Evolutionary conservation across 1,140 invertebrate genomes (phyloP).

Genomic region (Eurosta solidaginis): DNA sequence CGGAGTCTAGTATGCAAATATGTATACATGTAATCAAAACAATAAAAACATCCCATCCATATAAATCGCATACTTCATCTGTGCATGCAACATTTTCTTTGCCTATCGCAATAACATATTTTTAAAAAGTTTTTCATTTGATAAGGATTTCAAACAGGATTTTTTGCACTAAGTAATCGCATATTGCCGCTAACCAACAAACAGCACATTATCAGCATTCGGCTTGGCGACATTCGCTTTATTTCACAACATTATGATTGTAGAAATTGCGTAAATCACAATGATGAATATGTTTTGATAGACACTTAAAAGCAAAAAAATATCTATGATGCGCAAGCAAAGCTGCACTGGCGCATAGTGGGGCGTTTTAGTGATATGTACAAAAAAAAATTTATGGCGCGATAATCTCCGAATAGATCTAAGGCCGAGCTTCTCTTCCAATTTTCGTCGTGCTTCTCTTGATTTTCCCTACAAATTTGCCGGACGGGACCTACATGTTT

Average conservation of each 20-base stretch:
- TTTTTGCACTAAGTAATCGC: not conserved
- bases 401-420: too few species aligned
- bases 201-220: not conserved
- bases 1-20: too few species aligned
- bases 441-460: too few species aligned
- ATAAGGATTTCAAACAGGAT: too few species aligned
- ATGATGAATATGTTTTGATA: slow-evolving; percentile 30
- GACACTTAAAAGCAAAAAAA: slow-evolving; percentile 1
- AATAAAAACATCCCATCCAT: too few species aligned
- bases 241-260: not conserved
- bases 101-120: not conserved
- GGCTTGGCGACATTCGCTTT: slow-evolving; percentile 27
- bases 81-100: not conserved
- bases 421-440: too few species aligned
- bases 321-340: slow-evolving; percentile 5
- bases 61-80: too few species aligned
- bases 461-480: too few species aligned
- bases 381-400: too few species aligned
- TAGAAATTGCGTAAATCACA: not conserved
- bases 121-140: not conserved
- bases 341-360: not conserved
- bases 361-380: too few species aligned
- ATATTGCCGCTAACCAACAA: not conserved
- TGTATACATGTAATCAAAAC: too few species aligned
- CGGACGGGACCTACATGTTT: too few species aligned